A percentile compares a stretch with the other conserved stretches of the same genome.
These are phyloP conservation scores for Gila orcuttii DNA, from an alignment of 2,113 vertebrate species.

Conservation along the genomic window DNA sequence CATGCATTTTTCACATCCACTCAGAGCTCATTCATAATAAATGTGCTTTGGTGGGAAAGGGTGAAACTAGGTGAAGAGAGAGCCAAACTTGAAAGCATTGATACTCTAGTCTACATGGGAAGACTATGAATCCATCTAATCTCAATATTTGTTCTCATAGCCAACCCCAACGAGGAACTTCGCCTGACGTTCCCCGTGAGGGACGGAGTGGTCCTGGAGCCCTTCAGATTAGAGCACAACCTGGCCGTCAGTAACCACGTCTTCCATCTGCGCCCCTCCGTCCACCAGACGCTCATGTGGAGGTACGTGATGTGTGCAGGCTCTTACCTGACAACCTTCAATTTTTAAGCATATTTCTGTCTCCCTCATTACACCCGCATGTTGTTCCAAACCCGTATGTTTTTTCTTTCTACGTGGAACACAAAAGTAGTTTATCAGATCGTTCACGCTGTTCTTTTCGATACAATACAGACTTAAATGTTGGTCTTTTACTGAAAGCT, in stretches of 20 bases:
- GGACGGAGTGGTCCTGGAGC: constrained; percentile 96
- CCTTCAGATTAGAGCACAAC: constrained; percentile 99
- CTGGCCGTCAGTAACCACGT: constrained; percentile 99
- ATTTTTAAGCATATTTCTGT: background rate
- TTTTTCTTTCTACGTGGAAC: background rate
- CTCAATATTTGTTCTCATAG: constrained; percentile 69
- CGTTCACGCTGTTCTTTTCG: background rate
- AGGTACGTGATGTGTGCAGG: constrained; percentile 74
- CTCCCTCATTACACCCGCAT: background rate
- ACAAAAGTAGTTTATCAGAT: background rate
- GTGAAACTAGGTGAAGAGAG: constrained; percentile 41
- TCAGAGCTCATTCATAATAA: constrained; percentile 55
- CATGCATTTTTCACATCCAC: constrained; percentile 51
- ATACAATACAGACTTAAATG: background rate
- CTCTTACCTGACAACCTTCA: background rate
- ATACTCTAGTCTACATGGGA: constrained; percentile 14
- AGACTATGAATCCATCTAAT: background rate
- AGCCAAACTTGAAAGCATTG: constrained; percentile 24
- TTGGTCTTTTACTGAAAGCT: background rate
- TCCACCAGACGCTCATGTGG: constrained; percentile 99
- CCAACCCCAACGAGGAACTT: constrained; percentile 92
- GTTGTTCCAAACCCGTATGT: background rate
- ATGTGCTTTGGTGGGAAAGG: constrained; percentile 46
- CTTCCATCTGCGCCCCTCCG: constrained; percentile 95
- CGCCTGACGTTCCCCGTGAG: constrained; percentile 94